Conservation (phyloP, 2,113 vertebrate genomes). For the Colius striatus region DNA sequence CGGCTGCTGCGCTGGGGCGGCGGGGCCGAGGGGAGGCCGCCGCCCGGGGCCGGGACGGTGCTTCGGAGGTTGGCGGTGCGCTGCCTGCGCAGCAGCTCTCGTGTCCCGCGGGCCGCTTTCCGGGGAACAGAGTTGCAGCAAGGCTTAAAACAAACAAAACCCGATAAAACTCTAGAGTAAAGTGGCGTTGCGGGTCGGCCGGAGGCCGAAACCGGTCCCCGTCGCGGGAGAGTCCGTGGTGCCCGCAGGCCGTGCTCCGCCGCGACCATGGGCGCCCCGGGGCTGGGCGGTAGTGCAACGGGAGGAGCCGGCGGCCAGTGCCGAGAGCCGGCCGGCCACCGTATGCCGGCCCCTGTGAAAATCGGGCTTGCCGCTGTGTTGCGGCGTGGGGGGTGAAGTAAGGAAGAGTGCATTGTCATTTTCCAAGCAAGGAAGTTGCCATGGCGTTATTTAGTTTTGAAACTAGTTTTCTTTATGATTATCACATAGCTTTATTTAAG, state of each 20-base stretch:
- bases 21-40: neutral
- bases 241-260: too few species aligned
- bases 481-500: neutral
- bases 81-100: neutral
- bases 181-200: neutral
- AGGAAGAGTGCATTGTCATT: neutral
- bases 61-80: neutral
- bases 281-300: too few species aligned
- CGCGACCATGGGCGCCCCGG: too few species aligned
- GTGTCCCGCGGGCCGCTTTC: neutral
- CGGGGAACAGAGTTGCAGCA: fast-evolving
- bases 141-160: neutral
- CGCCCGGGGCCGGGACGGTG: neutral
- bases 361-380: fast-evolving
- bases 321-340: neutral
- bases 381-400: fast-evolving
- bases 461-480: fast-evolving
- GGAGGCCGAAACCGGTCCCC: neutral
- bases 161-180: neutral
- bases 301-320: too few species aligned
- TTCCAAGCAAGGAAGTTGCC: neutral
- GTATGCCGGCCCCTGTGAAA: fast-evolving
- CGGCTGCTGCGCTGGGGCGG: neutral
- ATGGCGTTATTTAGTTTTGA: neutral
- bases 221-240: neutral